Base-by-base conservation (phyloP, 2,797 vertebrate genomes). In the Alouatta caraya region DNA sequence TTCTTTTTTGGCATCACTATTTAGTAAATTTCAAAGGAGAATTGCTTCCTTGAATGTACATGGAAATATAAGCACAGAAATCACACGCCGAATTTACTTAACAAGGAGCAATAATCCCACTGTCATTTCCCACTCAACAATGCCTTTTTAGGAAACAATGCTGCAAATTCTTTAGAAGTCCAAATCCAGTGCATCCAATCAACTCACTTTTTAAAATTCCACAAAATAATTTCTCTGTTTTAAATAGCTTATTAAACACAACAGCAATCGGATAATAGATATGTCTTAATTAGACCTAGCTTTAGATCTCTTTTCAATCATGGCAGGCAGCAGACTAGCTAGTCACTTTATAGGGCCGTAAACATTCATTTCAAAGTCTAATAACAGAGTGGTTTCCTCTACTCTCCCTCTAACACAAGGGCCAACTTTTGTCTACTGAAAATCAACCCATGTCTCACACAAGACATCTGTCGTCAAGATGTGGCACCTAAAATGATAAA, bases 381-480 rank as follows among this genome's bases (percentile, higher is more conserved):
- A 79, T 70, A 55, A 81, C 8, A n/a, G n/a, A 81, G 42, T 44
- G 52, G 21, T 67, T 93, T 90, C 84, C 72, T 86, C 67, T n/a
- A 72, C 26, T 80, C 50, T 42, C 37, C 44, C 14, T 93, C 33
- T 84, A 92, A 75, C 79, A 87, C 59, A 44, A 82, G 33, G 22
- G 73, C 80, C 61, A 90, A 33, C 33, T 64, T 22, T 97, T 89
- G 15, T 10, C 75, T 30, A 81, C 33, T 37, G 50, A 61, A 96
- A 96, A 88, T 70, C 76, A 90, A 67, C 88, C 92, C 81, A 61
- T 84, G 85, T 72, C 67, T 94, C 91, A 80, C 59, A 70, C 44
- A 95, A 61, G 67, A 37, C 81, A 96, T 70, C 96, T 95, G 59
- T 22, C 93, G 46, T 96, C 97, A 96, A 97, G 90, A 95, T 96